Evolutionary conservation across 2,797 vertebrate genomes (phyloP).

Genomic region (Pipistrellus kuhlii): DNA sequence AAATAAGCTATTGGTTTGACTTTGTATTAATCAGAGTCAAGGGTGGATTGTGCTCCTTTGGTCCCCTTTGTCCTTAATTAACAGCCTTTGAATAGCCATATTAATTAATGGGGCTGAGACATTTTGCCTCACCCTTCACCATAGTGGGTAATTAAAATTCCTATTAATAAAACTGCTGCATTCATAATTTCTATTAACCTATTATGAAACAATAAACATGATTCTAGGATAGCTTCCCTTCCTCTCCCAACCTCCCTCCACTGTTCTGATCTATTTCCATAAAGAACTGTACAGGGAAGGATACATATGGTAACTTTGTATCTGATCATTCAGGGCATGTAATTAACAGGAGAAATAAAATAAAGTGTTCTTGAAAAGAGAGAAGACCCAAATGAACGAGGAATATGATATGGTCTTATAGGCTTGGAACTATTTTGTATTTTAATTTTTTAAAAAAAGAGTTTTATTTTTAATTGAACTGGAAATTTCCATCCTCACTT

Average conservation of each 20-base stretch:
- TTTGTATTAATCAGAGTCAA: conserved; percentile 87
- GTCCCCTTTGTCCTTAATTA: conserved; percentile 98
- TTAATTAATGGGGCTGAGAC: conserved; percentile 96
- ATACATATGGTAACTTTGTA: conserved; percentile 36
- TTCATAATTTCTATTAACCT: conserved; percentile 86
- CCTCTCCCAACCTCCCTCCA: conserved; percentile 36
- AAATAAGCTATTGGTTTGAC: conserved; percentile 92
- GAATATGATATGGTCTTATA: conserved; percentile 28
- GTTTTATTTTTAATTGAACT: neutral
- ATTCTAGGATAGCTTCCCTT: conserved; percentile 63
- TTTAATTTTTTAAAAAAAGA: neutral
- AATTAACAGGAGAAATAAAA: conserved; percentile 65
- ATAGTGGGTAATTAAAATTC: conserved; percentile 94
- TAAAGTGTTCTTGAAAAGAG: conserved; percentile 34
- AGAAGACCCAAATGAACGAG: conserved; percentile 29
- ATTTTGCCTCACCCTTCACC: conserved; percentile 95
- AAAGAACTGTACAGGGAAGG: conserved; percentile 67
- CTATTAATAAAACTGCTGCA: conserved; percentile 94
- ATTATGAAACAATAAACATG: conserved; percentile 85
- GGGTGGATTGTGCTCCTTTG: conserved; percentile 91
- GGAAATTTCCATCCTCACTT: conserved; percentile 45
- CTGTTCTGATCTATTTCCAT: conserved; percentile 62
- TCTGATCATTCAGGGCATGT: conserved; percentile 44
- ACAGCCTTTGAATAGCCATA: conserved; percentile 93
- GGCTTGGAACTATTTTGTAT: neutral